Base-by-base conservation (phyloP, 1,140 invertebrate species). In the Drepana arcuata region DNA sequence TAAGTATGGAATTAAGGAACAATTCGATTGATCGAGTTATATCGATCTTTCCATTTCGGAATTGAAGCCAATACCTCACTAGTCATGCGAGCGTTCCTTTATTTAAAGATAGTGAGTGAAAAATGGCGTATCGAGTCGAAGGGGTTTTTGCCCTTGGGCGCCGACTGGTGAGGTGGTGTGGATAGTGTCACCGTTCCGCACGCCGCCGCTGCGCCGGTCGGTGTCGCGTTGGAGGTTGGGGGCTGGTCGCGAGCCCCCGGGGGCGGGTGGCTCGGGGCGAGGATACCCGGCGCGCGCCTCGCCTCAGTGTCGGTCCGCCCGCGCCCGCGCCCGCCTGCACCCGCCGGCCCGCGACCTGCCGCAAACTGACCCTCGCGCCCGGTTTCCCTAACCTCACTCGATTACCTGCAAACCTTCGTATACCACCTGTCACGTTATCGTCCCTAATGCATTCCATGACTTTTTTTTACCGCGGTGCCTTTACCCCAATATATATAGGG, bases 271-370 rank as follows among this genome's bases (percentile, higher is more conserved):
- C n/a, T n/a, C n/a, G 16, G 31, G 31, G 61, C 48, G 53, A 39
- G 41, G 50, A 48, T 63, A 49, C 59, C 57, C 34, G 41, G 49
- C 36, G 60, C 67, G 68, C 67, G 58, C 68, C 65, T 72, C 65
- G 72, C 68, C 52, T 75, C 73, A 77, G 75, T 70, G 67, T 64
- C 48, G 64, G 61, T 58, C 69, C 64, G 67, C 63, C 63, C 70
- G 63, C 67, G 59, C 68, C 75, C 72, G 63, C 68, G 70, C 61
- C 61, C 70, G 57, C 65, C 63, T 47, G 54, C 54, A 46, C 53
- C 71, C 52, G 50, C 70, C 71, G 68, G 55, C 62, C 52, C 56
- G 55, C 61, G 43, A 57, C 45, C 54, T 53, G 40, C 57, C 48
- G 28, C 45, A 44, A 52, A 43, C 48, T 38, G 34, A 37, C 37